Evolutionary conservation across 2,797 vertebrate genomes (phyloP).

Genomic region (Darevskia nairensis): DNA sequence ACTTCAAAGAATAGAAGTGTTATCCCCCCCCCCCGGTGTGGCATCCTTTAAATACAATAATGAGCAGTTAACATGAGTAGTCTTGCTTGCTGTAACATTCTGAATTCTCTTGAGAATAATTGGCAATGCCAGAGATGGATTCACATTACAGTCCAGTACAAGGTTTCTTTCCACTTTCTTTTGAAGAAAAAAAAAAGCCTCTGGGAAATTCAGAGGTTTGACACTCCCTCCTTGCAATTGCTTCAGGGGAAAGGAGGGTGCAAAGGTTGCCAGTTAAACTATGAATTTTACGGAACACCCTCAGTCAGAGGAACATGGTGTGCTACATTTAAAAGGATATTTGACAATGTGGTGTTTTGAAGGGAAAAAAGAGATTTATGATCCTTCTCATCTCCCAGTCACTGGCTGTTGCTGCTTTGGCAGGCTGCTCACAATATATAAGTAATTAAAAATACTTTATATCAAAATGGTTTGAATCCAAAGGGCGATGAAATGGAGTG

Average conservation of each 20-base stretch:
- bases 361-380: conserved; percentile 28
- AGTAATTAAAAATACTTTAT: background rate
- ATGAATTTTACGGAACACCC: conserved; percentile 6
- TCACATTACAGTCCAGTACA: conserved; percentile 9
- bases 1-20: background rate
- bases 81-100: conserved; percentile 6
- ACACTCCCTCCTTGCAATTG: conserved; percentile 1
- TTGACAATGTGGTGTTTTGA: background rate
- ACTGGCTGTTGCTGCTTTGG: background rate
- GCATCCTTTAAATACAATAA: conserved; percentile 1
- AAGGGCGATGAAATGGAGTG: background rate
- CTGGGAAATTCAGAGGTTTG: background rate
- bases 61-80: background rate
- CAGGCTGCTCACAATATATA: conserved; percentile 10
- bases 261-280: background rate
- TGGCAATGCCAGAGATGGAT: background rate
- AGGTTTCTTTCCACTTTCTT: background rate
- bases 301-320: background rate
- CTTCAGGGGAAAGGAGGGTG: background rate
- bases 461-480: background rate
- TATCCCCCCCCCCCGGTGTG: background rate
- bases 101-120: conserved; percentile 13
- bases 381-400: background rate
- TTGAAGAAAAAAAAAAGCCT: conserved; percentile 28
- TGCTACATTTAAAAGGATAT: conserved; percentile 2